Conservation (phyloP, 2,797 vertebrate genomes). For the Phoeniculus purpureus region DNA sequence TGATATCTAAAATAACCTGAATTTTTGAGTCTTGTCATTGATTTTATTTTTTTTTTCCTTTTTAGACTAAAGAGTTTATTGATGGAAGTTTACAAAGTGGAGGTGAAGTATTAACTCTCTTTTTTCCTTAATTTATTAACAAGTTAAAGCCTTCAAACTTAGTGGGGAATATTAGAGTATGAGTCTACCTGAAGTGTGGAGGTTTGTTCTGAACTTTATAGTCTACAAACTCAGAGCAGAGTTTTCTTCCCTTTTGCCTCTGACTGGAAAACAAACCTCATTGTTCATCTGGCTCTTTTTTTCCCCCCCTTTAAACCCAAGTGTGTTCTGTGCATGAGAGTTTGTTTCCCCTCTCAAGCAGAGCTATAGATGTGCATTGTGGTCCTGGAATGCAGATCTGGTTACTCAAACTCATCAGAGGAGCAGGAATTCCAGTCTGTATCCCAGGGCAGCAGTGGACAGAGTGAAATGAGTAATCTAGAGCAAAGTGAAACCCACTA, state of each 20-base stretch:
- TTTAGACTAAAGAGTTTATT: slow-evolving; percentile 98
- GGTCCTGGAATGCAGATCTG: not conserved
- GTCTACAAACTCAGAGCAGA: not conserved
- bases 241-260: not conserved
- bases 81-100: slow-evolving; percentile 95
- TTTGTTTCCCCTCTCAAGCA: not conserved
- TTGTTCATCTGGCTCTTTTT: not conserved
- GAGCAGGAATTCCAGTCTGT: not conserved
- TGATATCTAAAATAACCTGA: not conserved
- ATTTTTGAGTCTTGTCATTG: not conserved
- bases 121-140: not conserved
- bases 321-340: not conserved
- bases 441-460: not conserved
- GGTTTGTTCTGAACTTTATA: not conserved
- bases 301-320: not conserved
- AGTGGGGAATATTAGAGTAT: not conserved
- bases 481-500: not conserved
- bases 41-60: not conserved
- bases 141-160: not conserved
- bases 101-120: slow-evolving; percentile 79
- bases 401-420: not conserved
- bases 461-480: not conserved
- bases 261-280: not conserved
- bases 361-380: not conserved
- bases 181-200: not conserved